phyloP scores from a whole-genome alignment of 2,888 invertebrate genomes.

The Lycaena phlaeas region DNA sequence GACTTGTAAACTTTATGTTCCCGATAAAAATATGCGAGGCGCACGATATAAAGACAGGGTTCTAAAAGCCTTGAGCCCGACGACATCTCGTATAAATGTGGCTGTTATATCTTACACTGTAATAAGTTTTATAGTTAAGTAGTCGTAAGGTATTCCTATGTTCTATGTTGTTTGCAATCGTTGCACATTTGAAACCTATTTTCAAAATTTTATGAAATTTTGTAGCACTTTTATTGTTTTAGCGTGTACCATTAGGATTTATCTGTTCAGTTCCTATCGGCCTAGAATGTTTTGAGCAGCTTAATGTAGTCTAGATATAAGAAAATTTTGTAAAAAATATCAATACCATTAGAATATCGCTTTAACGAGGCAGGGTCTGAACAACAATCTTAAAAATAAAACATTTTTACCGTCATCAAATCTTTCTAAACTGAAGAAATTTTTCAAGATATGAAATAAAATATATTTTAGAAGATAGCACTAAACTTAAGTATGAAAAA shows the following conservation, averaged over 20 bases:
- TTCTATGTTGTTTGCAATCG: constrained; percentile 32
- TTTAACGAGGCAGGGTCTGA: constrained; percentile 70
- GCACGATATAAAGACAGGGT: constrained; percentile 10
- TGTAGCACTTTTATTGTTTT: constrained; percentile 37
- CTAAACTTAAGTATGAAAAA: background rate
- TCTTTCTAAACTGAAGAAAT: constrained; percentile 40
- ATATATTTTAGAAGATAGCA: background rate
- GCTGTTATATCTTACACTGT: constrained; percentile 42
- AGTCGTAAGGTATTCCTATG: constrained; percentile 53
- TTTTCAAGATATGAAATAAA: background rate
- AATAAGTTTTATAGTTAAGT: constrained; percentile 46
- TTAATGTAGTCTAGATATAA: constrained; percentile 43
- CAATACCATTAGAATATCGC: constrained; percentile 55
- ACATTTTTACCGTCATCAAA: constrained; percentile 29
- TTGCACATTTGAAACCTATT: constrained; percentile 24
- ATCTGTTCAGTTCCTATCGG: constrained; percentile 65
- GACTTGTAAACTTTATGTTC: background rate
- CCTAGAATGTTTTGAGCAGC: constrained; percentile 60
- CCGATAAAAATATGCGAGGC: constrained; percentile 16
- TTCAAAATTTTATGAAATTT: constrained; percentile 28
- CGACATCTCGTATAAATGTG: constrained; percentile 24
- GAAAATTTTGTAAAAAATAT: constrained; percentile 36
- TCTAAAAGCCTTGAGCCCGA: constrained; percentile 11
- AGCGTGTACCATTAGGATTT: constrained; percentile 31
- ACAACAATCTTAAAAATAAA: constrained; percentile 54